Base-by-base conservation (phyloP, 2,888 invertebrate genomes). In the Sacculina carcini region DNA sequence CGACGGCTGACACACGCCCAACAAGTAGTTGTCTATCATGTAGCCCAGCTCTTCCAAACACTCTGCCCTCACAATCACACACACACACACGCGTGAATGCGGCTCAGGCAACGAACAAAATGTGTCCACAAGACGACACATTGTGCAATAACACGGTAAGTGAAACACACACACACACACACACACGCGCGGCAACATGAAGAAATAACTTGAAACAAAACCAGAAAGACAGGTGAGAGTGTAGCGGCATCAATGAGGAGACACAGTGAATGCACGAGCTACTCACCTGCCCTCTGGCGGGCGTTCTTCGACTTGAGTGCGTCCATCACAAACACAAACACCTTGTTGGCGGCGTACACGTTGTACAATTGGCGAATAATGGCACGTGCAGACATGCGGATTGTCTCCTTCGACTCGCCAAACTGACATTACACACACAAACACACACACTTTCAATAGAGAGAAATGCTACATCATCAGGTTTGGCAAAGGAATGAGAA, bases 301-400 rank as follows among this genome's bases (percentile, higher is more conserved):
- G 94, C 85, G 66, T 94, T 96, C 66, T 98, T 98, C 0, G 92
- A 89, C 62, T 90, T 89, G 14, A 94, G 67, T 2, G 92, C 96
- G 59, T 96, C 94, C 78, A 92, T 83, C 19, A 94, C 70, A 59
- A 81, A 85, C 0, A 78, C 75, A 62, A 89, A 92, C 56, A 94
- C 71, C 65, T 89, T 87, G 55, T 79, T 79, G 31, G 83, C 79
- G 0, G 90, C 79, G 67, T 86, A 90, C 7, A 94, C 77, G 6
- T 77, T 71, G 57, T 79, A 79, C 50, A 92, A 78, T 65, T 80
- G 80, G 59, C 78, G 79, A 59, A 96, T 75, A 4, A 96, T 71
- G 2, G 77, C 73, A 55, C 85, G 77, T 1, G 94, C 90, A 32
- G 83, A 84, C 62, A 82, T 80, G 19, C 94, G 74, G 0, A 96